Conservation (phyloP, 2,888 invertebrate genomes). For the Romanomermis culicivorax region DNA sequence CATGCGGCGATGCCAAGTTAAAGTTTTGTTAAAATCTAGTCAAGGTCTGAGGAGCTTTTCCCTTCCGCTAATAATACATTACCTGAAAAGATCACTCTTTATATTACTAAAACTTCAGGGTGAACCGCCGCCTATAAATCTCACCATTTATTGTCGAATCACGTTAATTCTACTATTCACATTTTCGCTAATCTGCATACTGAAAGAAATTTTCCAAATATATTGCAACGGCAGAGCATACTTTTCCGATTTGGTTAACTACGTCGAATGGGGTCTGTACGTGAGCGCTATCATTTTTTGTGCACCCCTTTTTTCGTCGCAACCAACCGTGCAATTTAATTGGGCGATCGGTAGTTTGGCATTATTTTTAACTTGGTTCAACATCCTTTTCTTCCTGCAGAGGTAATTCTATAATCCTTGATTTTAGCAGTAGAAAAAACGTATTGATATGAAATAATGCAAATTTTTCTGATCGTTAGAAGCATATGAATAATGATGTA, state of each 20-base stretch:
- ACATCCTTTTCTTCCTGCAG: constrained; percentile 56
- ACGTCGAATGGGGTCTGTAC: constrained; percentile 58
- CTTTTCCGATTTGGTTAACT: constrained; percentile 36
- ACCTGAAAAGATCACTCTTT: too few relatives aligned
- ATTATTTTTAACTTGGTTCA: constrained; percentile 69
- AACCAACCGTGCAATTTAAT: constrained; percentile 4
- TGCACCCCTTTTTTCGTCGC: constrained; percentile 12
- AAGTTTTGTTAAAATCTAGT: too few relatives aligned
- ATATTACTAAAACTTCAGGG: too few relatives aligned
- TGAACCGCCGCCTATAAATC: too few relatives aligned
- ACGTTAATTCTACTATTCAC: constrained; percentile 24
- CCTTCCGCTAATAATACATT: too few relatives aligned
- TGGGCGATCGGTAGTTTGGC: constrained; percentile 52
- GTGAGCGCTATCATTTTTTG: constrained; percentile 49
- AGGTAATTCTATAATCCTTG: constrained; percentile 38
- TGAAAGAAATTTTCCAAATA: constrained; percentile 52
- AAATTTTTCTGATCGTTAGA: too few relatives aligned
- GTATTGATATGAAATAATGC: too few relatives aligned
- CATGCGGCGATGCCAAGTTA: too few relatives aligned
- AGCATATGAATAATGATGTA: too few relatives aligned
- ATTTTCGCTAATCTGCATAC: constrained; percentile 45
- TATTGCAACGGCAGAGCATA: constrained; percentile 41
- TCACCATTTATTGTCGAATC: too few relatives aligned
- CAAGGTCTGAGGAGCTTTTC: too few relatives aligned
- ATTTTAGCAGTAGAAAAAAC: too few relatives aligned